Conservation (phyloP, 2,888 invertebrate species). For the Lepidocyrtoides sp. region DNA sequence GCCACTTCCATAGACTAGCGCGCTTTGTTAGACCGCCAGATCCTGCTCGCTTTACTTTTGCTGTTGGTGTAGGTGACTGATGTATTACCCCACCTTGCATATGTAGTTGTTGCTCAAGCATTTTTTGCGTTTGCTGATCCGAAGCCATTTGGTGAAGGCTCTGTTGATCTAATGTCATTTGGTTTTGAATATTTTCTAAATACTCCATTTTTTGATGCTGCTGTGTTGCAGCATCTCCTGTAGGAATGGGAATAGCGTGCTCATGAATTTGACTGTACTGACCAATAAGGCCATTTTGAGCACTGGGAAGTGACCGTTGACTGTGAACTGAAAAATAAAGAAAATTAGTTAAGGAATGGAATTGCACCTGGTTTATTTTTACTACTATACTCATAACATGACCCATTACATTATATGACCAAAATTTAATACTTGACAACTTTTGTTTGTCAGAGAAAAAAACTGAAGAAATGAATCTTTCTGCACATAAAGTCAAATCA, state of each 20-base stretch:
- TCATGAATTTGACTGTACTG: conserved; percentile 66
- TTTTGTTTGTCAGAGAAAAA: neutral
- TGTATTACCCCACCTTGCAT: conserved; percentile 53
- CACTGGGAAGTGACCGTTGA: conserved; percentile 52
- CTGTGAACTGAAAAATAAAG: conserved; percentile 51
- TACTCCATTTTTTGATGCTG: conserved; percentile 68
- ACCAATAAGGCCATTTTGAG: conserved; percentile 46
- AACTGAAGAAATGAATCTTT: neutral
- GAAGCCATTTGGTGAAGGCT: conserved; percentile 11
- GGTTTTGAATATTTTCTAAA: conserved; percentile 66
- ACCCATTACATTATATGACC: too few species aligned
- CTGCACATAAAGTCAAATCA: neutral
- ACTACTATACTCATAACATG: too few species aligned
- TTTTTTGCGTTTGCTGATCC: conserved; percentile 62
- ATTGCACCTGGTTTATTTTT: too few species aligned
- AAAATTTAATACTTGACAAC: too few species aligned
- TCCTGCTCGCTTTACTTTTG: conserved; percentile 63
- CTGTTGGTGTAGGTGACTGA: conserved; percentile 16
- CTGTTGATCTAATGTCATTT: conserved; percentile 52
- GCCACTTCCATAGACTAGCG: conserved; percentile 81
- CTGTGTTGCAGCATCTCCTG: conserved; percentile 41
- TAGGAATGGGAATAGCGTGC: conserved; percentile 39
- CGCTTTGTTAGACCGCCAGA: conserved; percentile 77
- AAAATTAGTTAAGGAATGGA: too few species aligned
- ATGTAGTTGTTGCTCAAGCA: conserved; percentile 62